Percentiles rank a stretch among this genome's conserved stretches.
phyloP scores from a whole-genome alignment of 2,797 vertebrate genomes.

The Capromys pilorides region DNA sequence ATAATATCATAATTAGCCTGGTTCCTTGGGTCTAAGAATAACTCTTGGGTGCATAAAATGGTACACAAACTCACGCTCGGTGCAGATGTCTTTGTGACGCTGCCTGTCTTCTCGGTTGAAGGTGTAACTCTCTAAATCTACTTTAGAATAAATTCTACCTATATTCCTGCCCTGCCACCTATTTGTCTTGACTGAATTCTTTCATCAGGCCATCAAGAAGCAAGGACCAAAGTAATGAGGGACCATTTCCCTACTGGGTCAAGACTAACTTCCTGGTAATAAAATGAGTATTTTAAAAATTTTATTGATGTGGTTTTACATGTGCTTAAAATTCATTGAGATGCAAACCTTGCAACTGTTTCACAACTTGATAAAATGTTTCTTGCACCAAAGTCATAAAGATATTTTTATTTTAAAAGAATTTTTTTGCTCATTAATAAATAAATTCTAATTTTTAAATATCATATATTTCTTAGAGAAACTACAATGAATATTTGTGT shows the following conservation, averaged over 20 bases:
- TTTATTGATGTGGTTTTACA: background rate
- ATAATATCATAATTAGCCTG: background rate
- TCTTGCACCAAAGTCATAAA: background rate
- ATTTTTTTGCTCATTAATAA: background rate
- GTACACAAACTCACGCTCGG: background rate
- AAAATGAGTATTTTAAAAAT: background rate
- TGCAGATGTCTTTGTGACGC: background rate
- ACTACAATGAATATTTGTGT: background rate
- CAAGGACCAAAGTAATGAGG: background rate
- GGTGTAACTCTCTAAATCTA: background rate
- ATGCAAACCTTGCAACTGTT: background rate
- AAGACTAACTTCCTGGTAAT: background rate
- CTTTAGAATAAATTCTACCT: background rate
- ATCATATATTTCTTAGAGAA: conserved; percentile 15
- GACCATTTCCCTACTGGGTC: background rate
- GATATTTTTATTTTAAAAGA: background rate
- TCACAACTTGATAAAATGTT: background rate
- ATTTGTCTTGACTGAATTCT: background rate
- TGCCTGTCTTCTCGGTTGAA: background rate
- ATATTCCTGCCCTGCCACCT: background rate
- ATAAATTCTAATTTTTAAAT: conserved; percentile 8
- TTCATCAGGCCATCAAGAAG: background rate
- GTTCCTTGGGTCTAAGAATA: background rate
- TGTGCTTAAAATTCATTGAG: conserved; percentile 13
- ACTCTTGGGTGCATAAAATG: background rate